Evolutionary conservation across 92 coral and sea anemone genomes (phyloP).

Genomic region (Bergia puertoricense): DNA sequence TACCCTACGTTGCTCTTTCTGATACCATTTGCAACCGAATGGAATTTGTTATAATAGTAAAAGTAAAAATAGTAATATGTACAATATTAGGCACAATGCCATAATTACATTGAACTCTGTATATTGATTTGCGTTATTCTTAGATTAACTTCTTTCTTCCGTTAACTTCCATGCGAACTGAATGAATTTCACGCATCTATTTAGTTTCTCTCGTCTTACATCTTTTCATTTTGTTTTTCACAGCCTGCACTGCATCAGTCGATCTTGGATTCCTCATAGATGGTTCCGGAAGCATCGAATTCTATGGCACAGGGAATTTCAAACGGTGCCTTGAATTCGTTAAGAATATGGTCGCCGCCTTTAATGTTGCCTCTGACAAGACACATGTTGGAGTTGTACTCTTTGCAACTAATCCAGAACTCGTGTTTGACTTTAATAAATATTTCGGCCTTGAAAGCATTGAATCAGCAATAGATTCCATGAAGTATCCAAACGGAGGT

Average conservation of each 20-base stretch:
- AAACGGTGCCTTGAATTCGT: conserved; percentile 63
- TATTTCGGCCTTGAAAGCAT: conserved; percentile 29
- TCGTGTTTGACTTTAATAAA: conserved; percentile 34
- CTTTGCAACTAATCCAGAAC: conserved; percentile 1
- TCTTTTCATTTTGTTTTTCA: background rate
- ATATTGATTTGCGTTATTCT: too few relatives aligned
- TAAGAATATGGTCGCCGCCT: conserved; percentile 40
- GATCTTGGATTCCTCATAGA: conserved; percentile 8
- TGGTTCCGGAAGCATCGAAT: conserved; percentile 10
- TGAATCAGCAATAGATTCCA: conserved; percentile 31
- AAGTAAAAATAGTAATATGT: too few relatives aligned
- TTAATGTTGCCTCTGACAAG: conserved; percentile 22
- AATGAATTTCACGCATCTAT: background rate
- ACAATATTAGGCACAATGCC: too few relatives aligned
- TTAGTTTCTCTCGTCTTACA: too few relatives aligned
- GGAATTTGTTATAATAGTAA: too few relatives aligned
- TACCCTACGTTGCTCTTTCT: too few relatives aligned
- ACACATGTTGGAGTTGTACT: conserved; percentile 37
- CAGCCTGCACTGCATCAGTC: background rate
- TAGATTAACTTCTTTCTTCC: too few relatives aligned
- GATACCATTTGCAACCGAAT: too few relatives aligned
- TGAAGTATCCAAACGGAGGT: conserved; percentile 48
- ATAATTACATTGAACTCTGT: too few relatives aligned
- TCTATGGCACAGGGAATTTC: conserved; percentile 65
- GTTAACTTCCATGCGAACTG: too few relatives aligned